These are phyloP conservation scores for Acleris literana DNA, from an alignment of 2,888 invertebrate genomes.

Conservation along the genomic window DNA sequence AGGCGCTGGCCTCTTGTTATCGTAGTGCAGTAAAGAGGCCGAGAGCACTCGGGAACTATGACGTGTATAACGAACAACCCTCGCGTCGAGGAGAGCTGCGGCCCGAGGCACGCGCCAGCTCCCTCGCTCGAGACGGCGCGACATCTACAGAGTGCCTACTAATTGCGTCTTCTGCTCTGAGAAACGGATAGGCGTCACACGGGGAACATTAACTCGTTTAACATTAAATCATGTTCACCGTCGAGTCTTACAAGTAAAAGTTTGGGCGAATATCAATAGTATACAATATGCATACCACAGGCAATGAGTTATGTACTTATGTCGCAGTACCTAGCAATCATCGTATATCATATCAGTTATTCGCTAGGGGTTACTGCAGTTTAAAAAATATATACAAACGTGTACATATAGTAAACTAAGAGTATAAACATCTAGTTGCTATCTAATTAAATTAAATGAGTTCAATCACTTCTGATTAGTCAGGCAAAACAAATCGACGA, in stretches of 20 bases:
- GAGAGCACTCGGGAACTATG: slow-evolving; percentile 74
- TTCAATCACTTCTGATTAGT: slow-evolving; percentile 35
- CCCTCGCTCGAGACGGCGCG: slow-evolving; percentile 51
- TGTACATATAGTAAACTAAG: neutral
- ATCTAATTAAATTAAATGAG: slow-evolving; percentile 30
- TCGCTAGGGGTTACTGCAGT: too few relatives aligned
- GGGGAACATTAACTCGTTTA: slow-evolving; percentile 3
- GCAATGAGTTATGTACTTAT: neutral
- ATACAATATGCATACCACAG: neutral
- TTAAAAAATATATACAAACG: too few relatives aligned
- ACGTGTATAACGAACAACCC: slow-evolving; percentile 76
- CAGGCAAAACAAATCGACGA: slow-evolving; percentile 51
- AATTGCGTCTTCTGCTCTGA: slow-evolving; percentile 38
- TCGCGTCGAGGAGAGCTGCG: slow-evolving; percentile 56
- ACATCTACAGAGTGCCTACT: slow-evolving; percentile 44
- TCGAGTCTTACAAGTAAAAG: neutral
- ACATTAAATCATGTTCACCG: neutral
- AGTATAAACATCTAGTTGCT: slow-evolving; percentile 3
- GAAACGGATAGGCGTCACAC: slow-evolving; percentile 26
- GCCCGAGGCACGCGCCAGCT: slow-evolving; percentile 62
- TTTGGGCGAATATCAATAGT: neutral
- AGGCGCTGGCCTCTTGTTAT: slow-evolving; percentile 72
- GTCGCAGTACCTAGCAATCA: neutral
- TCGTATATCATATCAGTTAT: too few relatives aligned
- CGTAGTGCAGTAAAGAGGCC: slow-evolving; percentile 66